These are phyloP conservation scores for Australoheros scitulus DNA, from an alignment of 2,113 vertebrate species.

Conservation along the genomic window DNA sequence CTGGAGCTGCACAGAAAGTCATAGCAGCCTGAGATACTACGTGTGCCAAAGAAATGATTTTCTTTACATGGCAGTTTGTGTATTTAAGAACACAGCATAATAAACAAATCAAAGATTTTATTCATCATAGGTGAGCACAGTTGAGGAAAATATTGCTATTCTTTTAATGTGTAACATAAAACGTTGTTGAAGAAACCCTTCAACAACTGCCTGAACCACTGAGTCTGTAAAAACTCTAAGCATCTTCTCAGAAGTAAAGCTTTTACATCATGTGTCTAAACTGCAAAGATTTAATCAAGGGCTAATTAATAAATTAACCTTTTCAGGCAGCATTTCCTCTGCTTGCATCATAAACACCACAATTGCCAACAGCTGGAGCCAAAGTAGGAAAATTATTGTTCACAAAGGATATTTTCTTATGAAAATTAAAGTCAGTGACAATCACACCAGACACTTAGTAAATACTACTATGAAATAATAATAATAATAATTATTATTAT, in stretches of 20 bases:
- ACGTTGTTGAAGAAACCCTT: neutral
- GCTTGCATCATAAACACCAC: constrained; percentile 33
- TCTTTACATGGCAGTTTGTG: constrained; percentile 35
- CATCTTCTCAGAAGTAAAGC: neutral
- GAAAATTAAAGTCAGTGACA: neutral
- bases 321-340: constrained; percentile 12
- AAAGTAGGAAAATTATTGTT: constrained; percentile 17
- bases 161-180: neutral
- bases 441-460: neutral
- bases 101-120: neutral
- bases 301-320: neutral
- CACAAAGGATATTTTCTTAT: neutral
- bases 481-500: no score
- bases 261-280: neutral
- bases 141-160: neutral
- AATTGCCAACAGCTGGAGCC: neutral
- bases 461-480: neutral
- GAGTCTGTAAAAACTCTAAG: neutral
- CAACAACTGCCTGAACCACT: no score
- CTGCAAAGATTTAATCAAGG: neutral
- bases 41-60: constrained; percentile 20
- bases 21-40: constrained; percentile 3
- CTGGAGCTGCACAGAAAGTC: constrained; percentile 32
- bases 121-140: neutral
- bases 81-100: neutral